Conservation (phyloP, 2,888 invertebrate genomes). For the Nomada flava region DNA sequence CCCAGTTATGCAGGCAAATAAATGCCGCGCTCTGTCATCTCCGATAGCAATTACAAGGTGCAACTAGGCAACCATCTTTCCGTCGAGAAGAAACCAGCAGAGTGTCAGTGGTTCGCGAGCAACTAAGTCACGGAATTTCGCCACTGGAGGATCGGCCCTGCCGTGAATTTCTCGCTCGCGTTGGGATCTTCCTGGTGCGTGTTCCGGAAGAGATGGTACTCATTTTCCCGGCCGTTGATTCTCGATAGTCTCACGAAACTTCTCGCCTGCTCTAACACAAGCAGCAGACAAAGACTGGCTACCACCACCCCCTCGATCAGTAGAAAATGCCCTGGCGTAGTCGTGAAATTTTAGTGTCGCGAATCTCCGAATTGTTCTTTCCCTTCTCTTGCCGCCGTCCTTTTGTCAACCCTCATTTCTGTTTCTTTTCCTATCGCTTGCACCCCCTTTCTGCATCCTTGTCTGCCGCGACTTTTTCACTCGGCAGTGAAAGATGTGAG, state of each 20-base stretch:
- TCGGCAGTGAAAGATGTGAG: slow-evolving; percentile 37
- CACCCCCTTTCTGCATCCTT: background rate
- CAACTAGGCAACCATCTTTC: background rate
- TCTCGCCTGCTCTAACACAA: slow-evolving; percentile 50
- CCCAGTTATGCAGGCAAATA: background rate
- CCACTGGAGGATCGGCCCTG: slow-evolving; percentile 35
- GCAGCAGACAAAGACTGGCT: slow-evolving; percentile 55
- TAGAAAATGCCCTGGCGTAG: slow-evolving; percentile 71
- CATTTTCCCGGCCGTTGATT: slow-evolving; percentile 87
- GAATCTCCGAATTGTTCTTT: slow-evolving; percentile 68
- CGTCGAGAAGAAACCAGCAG: background rate
- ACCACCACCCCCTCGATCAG: slow-evolving; percentile 68
- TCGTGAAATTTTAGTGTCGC: slow-evolving; percentile 77
- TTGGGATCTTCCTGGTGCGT: slow-evolving; percentile 67
- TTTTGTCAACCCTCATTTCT: background rate
- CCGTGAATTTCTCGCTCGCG: slow-evolving; percentile 67
- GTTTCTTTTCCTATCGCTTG: background rate
- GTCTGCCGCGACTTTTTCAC: background rate
- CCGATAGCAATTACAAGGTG: slow-evolving; percentile 14
- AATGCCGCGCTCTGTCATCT: background rate
- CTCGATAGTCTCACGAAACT: slow-evolving; percentile 72
- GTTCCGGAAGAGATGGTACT: slow-evolving; percentile 83
- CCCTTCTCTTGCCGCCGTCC: slow-evolving; percentile 24
- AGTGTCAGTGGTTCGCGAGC: slow-evolving; percentile 16
- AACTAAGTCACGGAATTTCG: slow-evolving; percentile 63